Evolutionary conservation across 2,888 invertebrate species (phyloP).

Genomic region (Rosalia funebris): DNA sequence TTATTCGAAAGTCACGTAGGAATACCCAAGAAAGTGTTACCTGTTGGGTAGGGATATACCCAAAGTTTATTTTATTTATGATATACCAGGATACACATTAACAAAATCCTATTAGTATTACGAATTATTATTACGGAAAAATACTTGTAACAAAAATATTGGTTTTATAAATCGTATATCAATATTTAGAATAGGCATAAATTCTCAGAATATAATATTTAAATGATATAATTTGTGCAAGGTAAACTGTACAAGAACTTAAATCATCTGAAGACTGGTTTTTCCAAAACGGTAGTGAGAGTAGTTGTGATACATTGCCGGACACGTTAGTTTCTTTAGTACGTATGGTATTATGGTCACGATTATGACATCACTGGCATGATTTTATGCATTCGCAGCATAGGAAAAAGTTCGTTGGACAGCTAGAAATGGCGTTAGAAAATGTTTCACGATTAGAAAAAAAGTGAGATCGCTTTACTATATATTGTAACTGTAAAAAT

Average conservation of each 20-base stretch:
- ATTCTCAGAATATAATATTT: background rate
- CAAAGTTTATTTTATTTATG: background rate
- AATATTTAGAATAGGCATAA: no score
- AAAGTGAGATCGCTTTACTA: no score
- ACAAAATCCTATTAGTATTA: no score
- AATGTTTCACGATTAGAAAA: no score
- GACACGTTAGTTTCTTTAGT: background rate
- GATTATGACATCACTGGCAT: background rate
- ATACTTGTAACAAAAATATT: no score
- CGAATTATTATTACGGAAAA: no score
- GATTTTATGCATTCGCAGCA: no score
- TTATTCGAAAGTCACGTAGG: no score
- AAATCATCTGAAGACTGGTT: slow-evolving; percentile 1
- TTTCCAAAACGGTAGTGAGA: background rate
- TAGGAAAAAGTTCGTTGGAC: no score
- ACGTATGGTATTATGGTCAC: background rate
- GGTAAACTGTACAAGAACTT: background rate
- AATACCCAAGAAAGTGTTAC: no score
- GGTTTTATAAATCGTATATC: background rate
- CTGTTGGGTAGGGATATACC: no score
- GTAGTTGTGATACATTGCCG: background rate
- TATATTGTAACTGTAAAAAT: no score
- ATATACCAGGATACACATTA: background rate
- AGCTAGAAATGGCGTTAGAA: background rate
- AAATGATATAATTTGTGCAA: background rate